Evolutionary conservation across 2,797 vertebrate species (phyloP).

Genomic region (Cirrhinus molitorella): DNA sequence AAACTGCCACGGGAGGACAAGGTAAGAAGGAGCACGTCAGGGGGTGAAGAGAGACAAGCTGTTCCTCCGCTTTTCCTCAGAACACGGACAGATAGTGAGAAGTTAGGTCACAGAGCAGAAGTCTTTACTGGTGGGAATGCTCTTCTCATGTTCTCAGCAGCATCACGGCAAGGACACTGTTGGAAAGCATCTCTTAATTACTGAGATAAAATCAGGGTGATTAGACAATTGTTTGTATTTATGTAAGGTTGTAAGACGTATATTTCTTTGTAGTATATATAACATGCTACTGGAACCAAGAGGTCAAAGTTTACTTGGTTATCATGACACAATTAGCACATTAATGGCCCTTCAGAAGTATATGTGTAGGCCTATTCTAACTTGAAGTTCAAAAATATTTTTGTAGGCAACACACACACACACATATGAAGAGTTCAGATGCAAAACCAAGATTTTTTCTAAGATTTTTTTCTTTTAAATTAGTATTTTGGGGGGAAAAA

Average conservation of each 20-base stretch:
- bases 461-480: too few species aligned
- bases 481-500: too few species aligned
- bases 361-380: neutral
- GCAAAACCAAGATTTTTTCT: too few species aligned
- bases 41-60: constrained; percentile 44
- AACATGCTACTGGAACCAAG: neutral
- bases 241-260: neutral
- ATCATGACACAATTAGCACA: neutral
- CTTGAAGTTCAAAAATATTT: neutral
- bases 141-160: neutral
- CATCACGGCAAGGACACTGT: neutral
- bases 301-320: neutral
- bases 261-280: neutral
- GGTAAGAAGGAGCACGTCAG: constrained; percentile 40
- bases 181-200: constrained; percentile 37
- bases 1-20: constrained; percentile 49
- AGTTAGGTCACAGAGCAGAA: constrained; percentile 27
- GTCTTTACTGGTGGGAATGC: constrained; percentile 22
- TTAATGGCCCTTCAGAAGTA: neutral
- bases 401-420: neutral
- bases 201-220: neutral
- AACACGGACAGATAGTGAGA: constrained; percentile 16
- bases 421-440: too few species aligned
- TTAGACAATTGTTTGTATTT: neutral
- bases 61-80: constrained; percentile 34